A percentile compares a stretch with the other conserved stretches of the same genome.
Conservation (phyloP, 1,140 invertebrate species). For the Cataglyphis hispanica region DNA sequence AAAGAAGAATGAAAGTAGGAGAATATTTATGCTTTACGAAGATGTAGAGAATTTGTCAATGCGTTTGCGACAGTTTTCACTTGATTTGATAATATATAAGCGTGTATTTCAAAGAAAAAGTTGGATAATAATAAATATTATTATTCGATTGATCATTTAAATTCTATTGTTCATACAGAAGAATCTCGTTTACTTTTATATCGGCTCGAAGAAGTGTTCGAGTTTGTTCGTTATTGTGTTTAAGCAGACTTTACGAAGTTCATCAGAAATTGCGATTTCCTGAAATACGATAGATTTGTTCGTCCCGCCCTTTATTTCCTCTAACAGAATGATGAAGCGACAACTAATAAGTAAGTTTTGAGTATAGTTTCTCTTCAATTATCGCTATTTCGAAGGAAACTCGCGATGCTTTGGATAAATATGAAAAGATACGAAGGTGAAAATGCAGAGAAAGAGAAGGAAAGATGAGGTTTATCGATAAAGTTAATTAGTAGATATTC, state of each 20-base stretch:
- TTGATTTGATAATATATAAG: not conserved
- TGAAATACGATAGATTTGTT: constrained; percentile 25
- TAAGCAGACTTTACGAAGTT: constrained; percentile 32
- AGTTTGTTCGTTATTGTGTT: constrained; percentile 6
- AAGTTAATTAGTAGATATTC: constrained; percentile 42
- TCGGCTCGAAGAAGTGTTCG: not conserved
- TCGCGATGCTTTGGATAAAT: not conserved
- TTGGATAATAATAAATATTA: constrained; percentile 4
- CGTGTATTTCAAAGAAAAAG: not conserved
- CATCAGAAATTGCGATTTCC: constrained; percentile 24
- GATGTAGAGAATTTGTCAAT: not conserved
- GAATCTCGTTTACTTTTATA: not conserved
- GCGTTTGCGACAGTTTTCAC: not conserved
- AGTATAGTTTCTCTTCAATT: constrained; percentile 34
- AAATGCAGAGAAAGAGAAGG: not conserved
- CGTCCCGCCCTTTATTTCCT: not conserved
- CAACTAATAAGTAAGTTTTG: constrained; percentile 23
- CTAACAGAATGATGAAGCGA: constrained; percentile 7
- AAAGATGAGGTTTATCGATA: constrained; percentile 32
- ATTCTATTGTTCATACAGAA: not conserved
- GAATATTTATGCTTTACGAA: not conserved
- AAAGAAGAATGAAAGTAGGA: not conserved
- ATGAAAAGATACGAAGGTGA: not conserved
- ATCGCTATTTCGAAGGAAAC: constrained; percentile 11
- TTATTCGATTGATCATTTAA: constrained; percentile 12